These are phyloP conservation scores for Pyrrhosoma nymphula DNA, from an alignment of 2,888 invertebrate genomes.

Conservation along the genomic window DNA sequence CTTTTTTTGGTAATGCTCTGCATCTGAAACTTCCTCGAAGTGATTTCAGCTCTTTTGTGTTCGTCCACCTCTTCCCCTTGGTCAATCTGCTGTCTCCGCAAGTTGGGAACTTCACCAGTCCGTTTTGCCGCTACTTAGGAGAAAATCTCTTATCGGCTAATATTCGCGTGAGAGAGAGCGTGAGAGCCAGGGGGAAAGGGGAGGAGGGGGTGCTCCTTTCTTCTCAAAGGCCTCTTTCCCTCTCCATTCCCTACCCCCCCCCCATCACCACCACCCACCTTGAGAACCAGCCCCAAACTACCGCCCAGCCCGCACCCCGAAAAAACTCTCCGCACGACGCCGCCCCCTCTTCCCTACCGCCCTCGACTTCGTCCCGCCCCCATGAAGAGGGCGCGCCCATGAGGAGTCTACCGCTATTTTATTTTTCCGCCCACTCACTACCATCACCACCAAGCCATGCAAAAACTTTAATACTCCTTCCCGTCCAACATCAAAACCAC, in stretches of 20 bases:
- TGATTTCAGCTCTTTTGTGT: neutral
- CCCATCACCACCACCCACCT: neutral
- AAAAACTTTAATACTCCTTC: neutral
- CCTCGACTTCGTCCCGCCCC: neutral
- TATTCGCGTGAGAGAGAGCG: neutral
- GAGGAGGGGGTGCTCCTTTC: neutral
- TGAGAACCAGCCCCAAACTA: no score
- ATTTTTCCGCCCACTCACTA: neutral
- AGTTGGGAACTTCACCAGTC: neutral
- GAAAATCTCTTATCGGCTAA: neutral
- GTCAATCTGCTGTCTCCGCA: neutral
- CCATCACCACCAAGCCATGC: neutral
- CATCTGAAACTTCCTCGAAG: neutral
- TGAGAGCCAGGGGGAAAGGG: neutral
- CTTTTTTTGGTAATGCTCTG: neutral
- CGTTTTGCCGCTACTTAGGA: neutral
- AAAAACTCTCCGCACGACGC: neutral
- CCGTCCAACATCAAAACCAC: neutral
- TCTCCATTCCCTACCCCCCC: neutral
- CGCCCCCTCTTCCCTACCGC: no score
- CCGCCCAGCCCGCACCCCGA: no score
- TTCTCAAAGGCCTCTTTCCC: neutral
- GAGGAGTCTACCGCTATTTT: neutral
- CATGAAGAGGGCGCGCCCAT: neutral
- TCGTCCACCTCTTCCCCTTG: neutral